Conservation (phyloP, 2,113 vertebrate species). For the cat (Felis catus) region F.catus_Fca126_mat1.0 CM031424.1:17646501-17647000, state of each 20-base stretch:
- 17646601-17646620: too few relatives aligned
- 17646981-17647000: not conserved
- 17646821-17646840: not conserved
- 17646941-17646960: not conserved
- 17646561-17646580: too few relatives aligned
- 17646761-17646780: too few relatives aligned
- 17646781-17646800: not conserved
- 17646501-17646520: conserved; percentile 12
- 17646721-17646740: too few relatives aligned
- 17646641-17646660: too few relatives aligned
- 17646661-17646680: too few relatives aligned
- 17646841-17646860: not conserved
- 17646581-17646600: too few relatives aligned
- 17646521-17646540: conserved; percentile 17
- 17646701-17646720: too few relatives aligned
- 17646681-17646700: too few relatives aligned
- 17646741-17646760: too few relatives aligned
- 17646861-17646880: not conserved
- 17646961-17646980: not conserved
- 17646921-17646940: not conserved
- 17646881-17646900: not conserved
- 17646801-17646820: not conserved
- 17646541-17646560: not conserved
- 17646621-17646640: too few relatives aligned
- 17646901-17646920: not conserved